Conservation (phyloP, 2,797 vertebrate genomes). For the Pelochelys cantorii region DNA sequence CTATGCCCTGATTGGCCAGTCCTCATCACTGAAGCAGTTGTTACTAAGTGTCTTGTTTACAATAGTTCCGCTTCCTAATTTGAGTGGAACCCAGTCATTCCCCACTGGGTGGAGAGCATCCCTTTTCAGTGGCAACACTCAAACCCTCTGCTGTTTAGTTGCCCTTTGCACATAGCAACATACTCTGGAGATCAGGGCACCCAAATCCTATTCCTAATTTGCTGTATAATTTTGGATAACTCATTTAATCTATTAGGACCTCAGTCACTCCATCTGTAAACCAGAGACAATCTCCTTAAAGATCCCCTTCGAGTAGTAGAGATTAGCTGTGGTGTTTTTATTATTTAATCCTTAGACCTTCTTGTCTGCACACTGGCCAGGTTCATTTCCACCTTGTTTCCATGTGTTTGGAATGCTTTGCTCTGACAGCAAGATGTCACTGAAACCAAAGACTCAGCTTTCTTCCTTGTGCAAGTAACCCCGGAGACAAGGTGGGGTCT, state of each 20-base stretch:
- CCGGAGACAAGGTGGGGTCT: background rate
- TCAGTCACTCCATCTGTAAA: background rate
- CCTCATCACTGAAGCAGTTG: background rate
- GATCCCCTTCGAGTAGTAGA: background rate
- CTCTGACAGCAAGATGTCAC: background rate
- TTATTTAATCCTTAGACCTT: background rate
- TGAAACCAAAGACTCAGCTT: background rate
- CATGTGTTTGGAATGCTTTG: background rate
- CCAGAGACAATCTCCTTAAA: background rate
- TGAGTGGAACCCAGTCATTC: background rate
- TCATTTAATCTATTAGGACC: background rate
- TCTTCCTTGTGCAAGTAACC: background rate
- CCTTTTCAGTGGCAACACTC: background rate
- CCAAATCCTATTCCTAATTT: background rate
- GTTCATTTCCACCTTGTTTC: background rate
- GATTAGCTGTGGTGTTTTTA: background rate
- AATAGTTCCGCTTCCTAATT: background rate
- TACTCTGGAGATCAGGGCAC: background rate
- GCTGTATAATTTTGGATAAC: background rate
- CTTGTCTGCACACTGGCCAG: background rate
- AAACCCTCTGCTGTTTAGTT: background rate
- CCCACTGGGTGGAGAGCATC: background rate
- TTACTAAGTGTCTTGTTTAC: fast-evolving
- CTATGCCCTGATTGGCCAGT: background rate
- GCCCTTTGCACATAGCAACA: background rate